phyloP scores from a whole-genome alignment of 2,113 vertebrate species.

The Cyprinodon brontotheroides region DNA sequence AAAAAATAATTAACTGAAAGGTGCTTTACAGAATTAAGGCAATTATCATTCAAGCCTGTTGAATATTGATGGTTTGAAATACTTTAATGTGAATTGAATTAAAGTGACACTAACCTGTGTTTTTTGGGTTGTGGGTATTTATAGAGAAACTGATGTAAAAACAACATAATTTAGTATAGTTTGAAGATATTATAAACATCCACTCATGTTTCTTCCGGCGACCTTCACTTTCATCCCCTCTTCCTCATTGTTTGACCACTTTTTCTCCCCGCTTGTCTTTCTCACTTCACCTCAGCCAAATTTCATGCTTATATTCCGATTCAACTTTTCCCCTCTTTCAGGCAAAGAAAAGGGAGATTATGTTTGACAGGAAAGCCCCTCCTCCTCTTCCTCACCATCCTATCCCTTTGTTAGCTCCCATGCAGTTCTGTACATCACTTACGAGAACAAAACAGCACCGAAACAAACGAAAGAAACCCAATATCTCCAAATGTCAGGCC shows the following conservation, averaged over 20 bases:
- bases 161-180: not conserved
- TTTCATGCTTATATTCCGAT: conserved; percentile 25
- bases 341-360: conserved; percentile 30
- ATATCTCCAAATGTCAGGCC: conserved; percentile 43
- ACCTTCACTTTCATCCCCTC: not conserved
- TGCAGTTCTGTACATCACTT: conserved; percentile 56
- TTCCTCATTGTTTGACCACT: conserved; percentile 3
- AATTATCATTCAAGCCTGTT: too few relatives aligned
- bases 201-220: too few relatives aligned
- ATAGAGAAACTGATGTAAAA: not conserved
- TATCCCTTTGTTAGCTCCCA: conserved; percentile 28
- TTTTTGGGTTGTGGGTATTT: not conserved
- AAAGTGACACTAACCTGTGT: not conserved
- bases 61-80: too few relatives aligned
- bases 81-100: not conserved
- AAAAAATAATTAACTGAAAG: too few relatives aligned
- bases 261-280: conserved; percentile 6
- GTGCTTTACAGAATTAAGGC: too few relatives aligned
- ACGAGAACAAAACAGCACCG: conserved; percentile 42
- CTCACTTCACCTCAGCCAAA: not conserved
- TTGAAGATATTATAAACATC: not conserved
- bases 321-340: conserved; percentile 32
- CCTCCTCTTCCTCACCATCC: not conserved
- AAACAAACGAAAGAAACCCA: conserved; percentile 19
- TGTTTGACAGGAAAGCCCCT: conserved; percentile 26